Conservation (phyloP, 2,797 vertebrate genomes). For the Pelodytes ibericus region DNA sequence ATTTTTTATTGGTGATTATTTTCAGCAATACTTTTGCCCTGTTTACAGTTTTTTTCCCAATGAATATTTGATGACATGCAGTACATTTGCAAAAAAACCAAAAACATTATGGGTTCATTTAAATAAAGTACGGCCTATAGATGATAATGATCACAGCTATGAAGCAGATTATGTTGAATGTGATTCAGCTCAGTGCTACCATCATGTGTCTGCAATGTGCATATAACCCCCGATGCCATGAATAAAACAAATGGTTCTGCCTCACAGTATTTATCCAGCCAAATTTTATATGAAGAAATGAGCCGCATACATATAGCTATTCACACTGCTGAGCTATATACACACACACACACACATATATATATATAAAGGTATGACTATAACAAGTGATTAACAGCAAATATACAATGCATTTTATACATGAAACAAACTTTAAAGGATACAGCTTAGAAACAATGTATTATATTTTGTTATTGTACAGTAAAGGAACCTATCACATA, state of each 20-base stretch:
- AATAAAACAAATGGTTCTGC: not conserved
- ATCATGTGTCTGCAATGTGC: conserved; percentile 36
- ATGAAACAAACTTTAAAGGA: no score
- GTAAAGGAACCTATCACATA: no score
- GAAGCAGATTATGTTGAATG: not conserved
- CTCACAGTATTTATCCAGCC: not conserved
- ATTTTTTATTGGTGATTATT: conserved; percentile 20
- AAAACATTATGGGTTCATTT: conserved; percentile 15
- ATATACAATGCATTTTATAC: no score
- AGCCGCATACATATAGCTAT: no score
- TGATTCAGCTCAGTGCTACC: conserved; percentile 41
- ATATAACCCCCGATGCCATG: not conserved
- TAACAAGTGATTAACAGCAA: no score
- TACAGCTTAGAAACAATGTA: no score
- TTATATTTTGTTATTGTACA: no score
- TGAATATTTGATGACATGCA: conserved; percentile 23
- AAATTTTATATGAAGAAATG: not conserved
- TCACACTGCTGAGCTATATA: no score
- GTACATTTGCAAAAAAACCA: conserved; percentile 23
- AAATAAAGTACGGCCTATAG: conserved; percentile 2
- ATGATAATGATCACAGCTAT: conserved; percentile 17
- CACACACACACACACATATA: no score
- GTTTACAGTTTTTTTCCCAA: not conserved
- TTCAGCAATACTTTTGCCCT: conserved; percentile 12
- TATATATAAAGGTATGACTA: no score